Conservation (phyloP, 2,888 invertebrate species). For the Sycophila texana region DNA sequence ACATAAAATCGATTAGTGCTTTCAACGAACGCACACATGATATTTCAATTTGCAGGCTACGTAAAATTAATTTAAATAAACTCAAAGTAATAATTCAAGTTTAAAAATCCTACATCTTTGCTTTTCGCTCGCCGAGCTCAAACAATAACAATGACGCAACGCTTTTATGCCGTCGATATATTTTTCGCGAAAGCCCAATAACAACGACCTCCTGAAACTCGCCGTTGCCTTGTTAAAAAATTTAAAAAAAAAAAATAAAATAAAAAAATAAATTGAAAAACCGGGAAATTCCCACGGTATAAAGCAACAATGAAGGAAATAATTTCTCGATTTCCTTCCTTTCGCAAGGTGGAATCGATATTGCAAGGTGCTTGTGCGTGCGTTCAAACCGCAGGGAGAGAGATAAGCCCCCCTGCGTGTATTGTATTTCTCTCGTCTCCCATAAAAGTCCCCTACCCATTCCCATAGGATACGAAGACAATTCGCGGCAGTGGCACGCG, state of each 20-base stretch:
- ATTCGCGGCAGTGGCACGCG: slow-evolving; percentile 57
- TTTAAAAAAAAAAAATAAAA: slow-evolving; percentile 1
- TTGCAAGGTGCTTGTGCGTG: slow-evolving; percentile 11
- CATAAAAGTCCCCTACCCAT: slow-evolving; percentile 58
- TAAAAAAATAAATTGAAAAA: background rate
- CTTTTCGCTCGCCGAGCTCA: no score
- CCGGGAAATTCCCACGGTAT: slow-evolving; percentile 6
- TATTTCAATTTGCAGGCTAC: no score
- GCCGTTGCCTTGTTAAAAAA: background rate
- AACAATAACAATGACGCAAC: no score
- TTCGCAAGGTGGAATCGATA: slow-evolving; percentile 20
- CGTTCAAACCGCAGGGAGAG: background rate
- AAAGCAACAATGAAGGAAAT: slow-evolving; percentile 38
- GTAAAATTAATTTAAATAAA: no score
- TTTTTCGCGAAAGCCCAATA: no score
- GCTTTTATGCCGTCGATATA: no score
- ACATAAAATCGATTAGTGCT: no score
- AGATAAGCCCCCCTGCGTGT: slow-evolving; percentile 12
- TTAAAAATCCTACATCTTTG: no score
- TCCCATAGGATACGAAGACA: slow-evolving; percentile 59
- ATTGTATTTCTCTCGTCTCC: slow-evolving; percentile 37
- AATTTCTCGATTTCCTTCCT: slow-evolving; percentile 49
- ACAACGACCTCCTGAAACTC: no score
- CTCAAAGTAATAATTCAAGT: no score
- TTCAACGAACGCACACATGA: no score